Conservation (phyloP, 1,140 invertebrate species). For the Ostrea edulis region DNA sequence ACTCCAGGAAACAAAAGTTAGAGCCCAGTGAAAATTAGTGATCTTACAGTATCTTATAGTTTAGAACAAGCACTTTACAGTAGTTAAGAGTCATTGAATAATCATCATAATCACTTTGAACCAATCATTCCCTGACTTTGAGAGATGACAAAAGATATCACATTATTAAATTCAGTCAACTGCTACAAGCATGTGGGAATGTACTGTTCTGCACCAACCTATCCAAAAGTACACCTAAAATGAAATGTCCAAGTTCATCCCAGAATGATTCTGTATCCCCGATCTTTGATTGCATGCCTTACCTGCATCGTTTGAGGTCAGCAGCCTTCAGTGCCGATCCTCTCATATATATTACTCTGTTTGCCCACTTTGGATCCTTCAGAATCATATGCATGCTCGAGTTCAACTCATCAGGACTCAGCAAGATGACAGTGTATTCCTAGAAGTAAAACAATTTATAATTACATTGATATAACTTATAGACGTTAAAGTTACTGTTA, state of each 20-base stretch:
- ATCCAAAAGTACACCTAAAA: too few relatives aligned
- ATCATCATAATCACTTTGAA: not conserved
- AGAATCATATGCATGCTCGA: slow-evolving; percentile 98
- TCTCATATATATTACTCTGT: slow-evolving; percentile 98
- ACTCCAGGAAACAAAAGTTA: not conserved
- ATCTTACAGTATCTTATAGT: not conserved
- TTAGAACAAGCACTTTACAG: not conserved
- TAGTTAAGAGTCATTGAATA: too few relatives aligned
- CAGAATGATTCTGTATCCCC: not conserved
- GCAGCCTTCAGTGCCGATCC: slow-evolving; percentile 96
- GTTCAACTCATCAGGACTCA: slow-evolving; percentile 97
- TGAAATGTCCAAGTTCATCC: too few relatives aligned
- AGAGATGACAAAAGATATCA: not conserved
- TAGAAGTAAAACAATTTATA: slow-evolving; percentile 75
- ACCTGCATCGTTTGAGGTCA: slow-evolving; percentile 91
- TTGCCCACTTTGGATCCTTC: slow-evolving; percentile 98
- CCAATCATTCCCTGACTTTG: not conserved
- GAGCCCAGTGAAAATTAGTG: not conserved
- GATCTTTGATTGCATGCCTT: not conserved
- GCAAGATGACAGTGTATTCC: slow-evolving; percentile 96
- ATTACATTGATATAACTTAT: not conserved
- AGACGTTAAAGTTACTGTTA: not conserved
- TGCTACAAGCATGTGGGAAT: too few relatives aligned
- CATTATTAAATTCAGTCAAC: not conserved
- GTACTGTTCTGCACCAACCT: too few relatives aligned